Evolutionary conservation across 2,113 vertebrate genomes (phyloP), one percentile per base, ranked within the genome.

Genomic region (Passer montanus): DNA sequence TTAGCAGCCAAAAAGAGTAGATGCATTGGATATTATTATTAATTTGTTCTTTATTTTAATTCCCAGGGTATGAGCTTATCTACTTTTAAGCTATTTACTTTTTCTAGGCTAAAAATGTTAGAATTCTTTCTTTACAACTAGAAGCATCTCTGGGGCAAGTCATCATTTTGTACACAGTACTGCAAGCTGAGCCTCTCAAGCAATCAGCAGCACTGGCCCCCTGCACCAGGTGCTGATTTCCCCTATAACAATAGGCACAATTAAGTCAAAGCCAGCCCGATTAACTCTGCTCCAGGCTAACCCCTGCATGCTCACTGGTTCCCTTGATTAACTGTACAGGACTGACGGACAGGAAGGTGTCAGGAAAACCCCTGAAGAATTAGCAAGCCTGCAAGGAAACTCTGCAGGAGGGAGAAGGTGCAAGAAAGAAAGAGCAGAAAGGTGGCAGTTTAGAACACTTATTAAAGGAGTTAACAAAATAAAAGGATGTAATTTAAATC

Each of bases 401-500:
- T 60, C 93, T 55, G 64, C 92, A 76, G 89, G 95, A 94, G 87
- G 87, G 62, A 96, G 66, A 90, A 87, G 60, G 87, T 56, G 58
- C 41, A 70, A 93, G 85, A 90, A 95, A 84, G 94, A 90, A 31
- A 19, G n/a, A 94, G 87, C 75, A 94, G 90, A 96, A 95, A 97
- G 92, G 93, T 87, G 73, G 94, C 43, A 76, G 81, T 92, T 97
- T 93, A 84, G 94, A 96, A 97, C 82, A 94, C 72, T 95, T 97
- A 97, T 96, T 97, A 95, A 93, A 95, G 60, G 84, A 92, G 92
- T 94, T 97, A 93, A 88, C 94, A 96, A 96, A 95, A 95, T 94
- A 94, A 96, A 96, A 93, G 86, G 80, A 95, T 96, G 95, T 91
- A 96, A 95, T 95, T 97, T 94, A 96, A 97, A 97, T 94, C 95